A percentile compares a stretch with the other conserved stretches of the same genome.
Conservation (phyloP, 2,113 vertebrate genomes). For the Cranoglanis bouderius region DNA sequence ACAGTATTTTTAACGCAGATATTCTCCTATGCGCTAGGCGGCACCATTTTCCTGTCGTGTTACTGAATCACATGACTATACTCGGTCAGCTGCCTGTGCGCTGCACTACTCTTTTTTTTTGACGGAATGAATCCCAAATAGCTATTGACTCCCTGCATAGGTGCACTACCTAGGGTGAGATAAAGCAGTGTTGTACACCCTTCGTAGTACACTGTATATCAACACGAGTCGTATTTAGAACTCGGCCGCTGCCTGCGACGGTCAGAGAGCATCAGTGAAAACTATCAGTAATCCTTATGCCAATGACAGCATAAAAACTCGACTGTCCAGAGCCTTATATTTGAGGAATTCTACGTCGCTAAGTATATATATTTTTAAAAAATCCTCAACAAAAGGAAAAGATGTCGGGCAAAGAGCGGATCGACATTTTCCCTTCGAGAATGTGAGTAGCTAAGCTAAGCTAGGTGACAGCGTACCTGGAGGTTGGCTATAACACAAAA, state of each 20-base stretch:
- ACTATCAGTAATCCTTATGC: not conserved
- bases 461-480: not conserved
- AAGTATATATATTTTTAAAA: not conserved
- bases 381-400: conserved; percentile 55
- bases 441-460: conserved; percentile 81
- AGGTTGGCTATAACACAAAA: not conserved
- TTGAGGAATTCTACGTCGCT: not conserved
- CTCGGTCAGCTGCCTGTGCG: not conserved
- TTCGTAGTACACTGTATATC: not conserved
- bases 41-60: not conserved
- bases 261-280: not conserved
- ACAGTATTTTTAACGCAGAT: not conserved
- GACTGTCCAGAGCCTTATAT: not conserved
- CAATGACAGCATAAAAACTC: not conserved
- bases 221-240: not conserved
- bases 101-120: not conserved
- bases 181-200: not conserved
- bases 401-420: conserved; percentile 95
- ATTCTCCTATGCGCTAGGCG: not conserved
- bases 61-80: conserved; percentile 9
- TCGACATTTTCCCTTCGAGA: conserved; percentile 95
- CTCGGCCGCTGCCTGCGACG: not conserved
- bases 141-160: not conserved
- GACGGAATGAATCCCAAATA: not conserved
- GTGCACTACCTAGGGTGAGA: not conserved